Evolutionary conservation across 2,113 vertebrate species (phyloP), one percentile per base, ranked within the genome.

Genomic region (Myiagra hebetior): DNA sequence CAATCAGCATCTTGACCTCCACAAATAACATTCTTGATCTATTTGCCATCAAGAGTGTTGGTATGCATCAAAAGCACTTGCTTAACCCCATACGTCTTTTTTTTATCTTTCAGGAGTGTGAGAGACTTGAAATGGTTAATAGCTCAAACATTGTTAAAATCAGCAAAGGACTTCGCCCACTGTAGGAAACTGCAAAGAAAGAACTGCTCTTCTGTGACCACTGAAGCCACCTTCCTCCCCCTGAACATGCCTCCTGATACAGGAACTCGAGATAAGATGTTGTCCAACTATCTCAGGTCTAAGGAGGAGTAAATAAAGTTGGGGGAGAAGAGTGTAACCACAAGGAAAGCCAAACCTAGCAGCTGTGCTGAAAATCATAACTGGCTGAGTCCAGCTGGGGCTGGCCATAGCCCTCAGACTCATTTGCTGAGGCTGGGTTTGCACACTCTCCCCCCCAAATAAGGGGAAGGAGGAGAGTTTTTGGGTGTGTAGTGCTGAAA

Each of bases 81-180:
- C 7, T 75, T 10, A 59, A 74, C 8, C 10, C 18, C 13, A 41
- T 33, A 28, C 6, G 3, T 52, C 47, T n/a, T 47, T 39, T 39
- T 42, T 41, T 35, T 12, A 17, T 39, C 59, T 60, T 85, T 60
- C 37, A 24, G 41, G 62, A 35, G 8, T 31, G 24, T 35, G 52
- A 42, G 16, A 49, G 42, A 35, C 26, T 67, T 67, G 20, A 67
- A 50, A 57, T 21, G 35, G 24, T 49, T 41, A 28, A 75, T 41
- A 13, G 19, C 26, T 67, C 35, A 57, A 42, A 41, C 10, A 24
- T 14, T 49, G 20, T 35, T 75, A 49, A 76, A 76, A 49, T 57
- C 42, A n/a, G 15, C 0, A 0, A 35, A 50, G 20, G 26, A 37
- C 11, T 50, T 67, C 16, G 10, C 19, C 13, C 28, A 19, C 35